phyloP scores from a whole-genome alignment of 2,888 invertebrate genomes.

The Callyntrura sp. region DNA sequence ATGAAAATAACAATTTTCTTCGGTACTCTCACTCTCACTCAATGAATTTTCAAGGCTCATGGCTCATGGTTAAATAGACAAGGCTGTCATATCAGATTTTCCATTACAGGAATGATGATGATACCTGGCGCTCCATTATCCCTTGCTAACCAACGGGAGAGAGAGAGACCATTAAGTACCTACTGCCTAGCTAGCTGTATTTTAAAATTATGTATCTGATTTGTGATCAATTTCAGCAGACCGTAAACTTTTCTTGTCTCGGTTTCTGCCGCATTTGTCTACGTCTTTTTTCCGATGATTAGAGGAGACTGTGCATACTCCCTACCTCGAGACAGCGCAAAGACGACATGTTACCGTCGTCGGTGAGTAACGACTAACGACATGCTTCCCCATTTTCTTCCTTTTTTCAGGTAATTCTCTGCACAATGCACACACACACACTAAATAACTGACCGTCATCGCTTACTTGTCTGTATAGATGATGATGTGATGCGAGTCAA shows the following conservation, averaged over 20 bases:
- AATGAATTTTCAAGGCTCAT: slow-evolving; percentile 53
- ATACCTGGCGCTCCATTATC: slow-evolving; percentile 13
- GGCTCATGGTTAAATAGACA: slow-evolving; percentile 67
- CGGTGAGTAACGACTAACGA: neutral
- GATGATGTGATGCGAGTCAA: slow-evolving; percentile 46
- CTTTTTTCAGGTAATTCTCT: neutral
- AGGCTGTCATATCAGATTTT: slow-evolving; percentile 70
- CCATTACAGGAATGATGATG: slow-evolving; percentile 31
- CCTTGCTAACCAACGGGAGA: neutral
- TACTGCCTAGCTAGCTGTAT: slow-evolving; percentile 12
- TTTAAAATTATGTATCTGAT: slow-evolving; percentile 57
- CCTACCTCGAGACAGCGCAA: slow-evolving; percentile 50
- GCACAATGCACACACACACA: neutral
- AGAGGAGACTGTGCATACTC: neutral
- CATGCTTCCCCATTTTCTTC: slow-evolving; percentile 17
- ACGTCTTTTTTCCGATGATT: neutral
- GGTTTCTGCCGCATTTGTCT: neutral
- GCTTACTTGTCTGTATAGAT: neutral
- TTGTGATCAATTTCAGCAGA: slow-evolving; percentile 53
- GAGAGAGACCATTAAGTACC: slow-evolving; percentile 45
- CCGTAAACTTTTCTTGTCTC: slow-evolving; percentile 44
- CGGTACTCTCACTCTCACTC: neutral
- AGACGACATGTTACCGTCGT: slow-evolving; percentile 36
- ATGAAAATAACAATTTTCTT: slow-evolving; percentile 62
- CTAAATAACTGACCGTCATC: neutral